Evolutionary conservation across 2,113 vertebrate species (phyloP).

Genomic region (Tichodroma muraria): DNA sequence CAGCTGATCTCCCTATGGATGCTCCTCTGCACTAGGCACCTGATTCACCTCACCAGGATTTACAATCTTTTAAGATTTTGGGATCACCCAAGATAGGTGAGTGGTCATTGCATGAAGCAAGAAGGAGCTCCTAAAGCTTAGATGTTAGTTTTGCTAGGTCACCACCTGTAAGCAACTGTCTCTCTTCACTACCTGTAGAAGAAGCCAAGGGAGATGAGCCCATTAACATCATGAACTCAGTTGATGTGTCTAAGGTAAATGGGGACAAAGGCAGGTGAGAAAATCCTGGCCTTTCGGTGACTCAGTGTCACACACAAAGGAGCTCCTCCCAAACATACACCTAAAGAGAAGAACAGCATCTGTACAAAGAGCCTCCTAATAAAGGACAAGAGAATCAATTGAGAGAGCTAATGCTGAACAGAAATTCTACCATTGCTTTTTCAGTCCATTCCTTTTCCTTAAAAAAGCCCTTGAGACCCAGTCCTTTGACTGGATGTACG

Average conservation of each 20-base stretch:
- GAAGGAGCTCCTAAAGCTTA: background rate
- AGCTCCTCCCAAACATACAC: background rate
- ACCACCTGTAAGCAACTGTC: background rate
- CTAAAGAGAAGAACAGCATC: background rate
- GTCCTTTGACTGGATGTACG: background rate
- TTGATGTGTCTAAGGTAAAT: background rate
- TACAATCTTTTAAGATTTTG: background rate
- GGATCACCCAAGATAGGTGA: background rate
- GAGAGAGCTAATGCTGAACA: background rate
- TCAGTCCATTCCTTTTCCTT: background rate
- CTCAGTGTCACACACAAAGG: background rate
- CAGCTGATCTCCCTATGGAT: background rate
- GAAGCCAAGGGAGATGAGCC: background rate
- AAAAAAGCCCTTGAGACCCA: slow-evolving; percentile 26
- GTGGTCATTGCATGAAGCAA: background rate
- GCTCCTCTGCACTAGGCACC: background rate
- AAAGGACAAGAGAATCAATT: background rate
- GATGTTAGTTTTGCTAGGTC: background rate
- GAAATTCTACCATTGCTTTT: background rate
- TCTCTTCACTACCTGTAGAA: background rate
- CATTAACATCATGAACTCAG: background rate
- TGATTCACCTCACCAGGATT: background rate
- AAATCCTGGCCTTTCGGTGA: background rate
- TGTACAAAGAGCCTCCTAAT: background rate
- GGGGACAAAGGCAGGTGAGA: background rate